phyloP scores from a whole-genome alignment of 2,797 vertebrate species.

The Cyprinodon diabolis region DNA sequence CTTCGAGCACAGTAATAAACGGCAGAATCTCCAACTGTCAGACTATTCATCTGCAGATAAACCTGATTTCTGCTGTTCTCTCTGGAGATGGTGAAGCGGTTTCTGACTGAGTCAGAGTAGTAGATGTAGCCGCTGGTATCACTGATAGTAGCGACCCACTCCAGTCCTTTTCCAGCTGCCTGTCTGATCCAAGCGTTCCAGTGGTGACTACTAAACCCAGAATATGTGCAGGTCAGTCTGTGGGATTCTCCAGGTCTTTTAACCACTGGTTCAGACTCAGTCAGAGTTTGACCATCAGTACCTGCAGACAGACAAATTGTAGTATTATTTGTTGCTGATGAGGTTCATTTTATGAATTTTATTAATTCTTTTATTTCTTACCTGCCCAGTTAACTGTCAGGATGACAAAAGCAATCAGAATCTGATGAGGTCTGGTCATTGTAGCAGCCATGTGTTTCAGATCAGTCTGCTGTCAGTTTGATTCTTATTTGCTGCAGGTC shows the following conservation, averaged over 20 bases:
- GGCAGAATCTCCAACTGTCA: no score
- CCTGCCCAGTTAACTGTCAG: not conserved
- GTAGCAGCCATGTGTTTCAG: not conserved
- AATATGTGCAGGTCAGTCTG: no score
- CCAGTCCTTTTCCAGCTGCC: no score
- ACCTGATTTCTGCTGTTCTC: no score
- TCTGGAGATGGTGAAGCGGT: no score
- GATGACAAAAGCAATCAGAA: not conserved
- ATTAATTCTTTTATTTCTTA: not conserved
- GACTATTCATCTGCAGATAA: no score
- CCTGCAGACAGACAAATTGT: not conserved
- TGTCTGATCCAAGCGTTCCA: no score
- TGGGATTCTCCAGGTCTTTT: no score
- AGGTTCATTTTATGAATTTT: not conserved
- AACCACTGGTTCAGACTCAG: no score
- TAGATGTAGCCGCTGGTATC: fast-evolving
- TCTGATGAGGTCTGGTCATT: not conserved
- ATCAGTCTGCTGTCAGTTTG: not conserved
- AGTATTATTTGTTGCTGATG: not conserved
- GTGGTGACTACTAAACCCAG: no score
- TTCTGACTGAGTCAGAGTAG: not conserved
- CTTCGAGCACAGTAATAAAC: not conserved
- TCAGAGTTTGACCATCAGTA: not conserved
- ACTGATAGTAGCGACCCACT: not conserved
- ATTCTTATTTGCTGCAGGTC: not conserved